phyloP scores from a whole-genome alignment of 2,797 vertebrate genomes.

The Bradypodion ventrale region DNA sequence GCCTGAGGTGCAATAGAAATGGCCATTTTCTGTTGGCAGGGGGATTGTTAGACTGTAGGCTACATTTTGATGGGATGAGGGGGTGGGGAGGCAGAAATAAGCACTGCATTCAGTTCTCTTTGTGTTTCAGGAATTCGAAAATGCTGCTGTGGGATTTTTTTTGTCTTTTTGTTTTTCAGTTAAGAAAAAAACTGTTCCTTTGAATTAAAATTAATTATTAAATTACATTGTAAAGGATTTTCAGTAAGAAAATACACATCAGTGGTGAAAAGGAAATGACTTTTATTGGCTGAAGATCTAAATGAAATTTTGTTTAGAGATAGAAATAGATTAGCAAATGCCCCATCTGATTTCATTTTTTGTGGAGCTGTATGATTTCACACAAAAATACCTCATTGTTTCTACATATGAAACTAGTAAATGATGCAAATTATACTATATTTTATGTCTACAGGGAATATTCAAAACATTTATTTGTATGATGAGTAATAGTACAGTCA shows the following conservation, averaged over 20 bases:
- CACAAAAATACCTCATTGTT: neutral
- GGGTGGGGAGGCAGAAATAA: neutral
- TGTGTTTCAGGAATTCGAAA: neutral
- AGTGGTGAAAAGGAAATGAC: neutral
- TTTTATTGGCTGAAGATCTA: neutral
- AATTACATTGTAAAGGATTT: neutral
- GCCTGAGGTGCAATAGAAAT: constrained; percentile 24
- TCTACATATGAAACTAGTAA: neutral
- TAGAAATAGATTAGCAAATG: neutral
- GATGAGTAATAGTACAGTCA: neutral
- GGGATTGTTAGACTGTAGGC: neutral
- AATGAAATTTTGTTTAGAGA: neutral
- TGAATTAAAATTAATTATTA: neutral
- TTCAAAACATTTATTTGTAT: neutral
- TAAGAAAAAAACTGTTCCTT: neutral
- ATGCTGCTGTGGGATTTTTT: neutral
- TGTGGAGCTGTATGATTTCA: neutral
- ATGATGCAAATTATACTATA: neutral
- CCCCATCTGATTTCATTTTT: neutral
- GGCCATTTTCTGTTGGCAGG: neutral
- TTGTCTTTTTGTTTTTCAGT: neutral
- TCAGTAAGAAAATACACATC: neutral
- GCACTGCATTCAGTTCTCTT: neutral
- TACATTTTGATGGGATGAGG: constrained; percentile 1
- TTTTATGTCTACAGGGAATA: neutral